Conservation (phyloP, 2,797 vertebrate species). For the Helarctos malayanus region DNA sequence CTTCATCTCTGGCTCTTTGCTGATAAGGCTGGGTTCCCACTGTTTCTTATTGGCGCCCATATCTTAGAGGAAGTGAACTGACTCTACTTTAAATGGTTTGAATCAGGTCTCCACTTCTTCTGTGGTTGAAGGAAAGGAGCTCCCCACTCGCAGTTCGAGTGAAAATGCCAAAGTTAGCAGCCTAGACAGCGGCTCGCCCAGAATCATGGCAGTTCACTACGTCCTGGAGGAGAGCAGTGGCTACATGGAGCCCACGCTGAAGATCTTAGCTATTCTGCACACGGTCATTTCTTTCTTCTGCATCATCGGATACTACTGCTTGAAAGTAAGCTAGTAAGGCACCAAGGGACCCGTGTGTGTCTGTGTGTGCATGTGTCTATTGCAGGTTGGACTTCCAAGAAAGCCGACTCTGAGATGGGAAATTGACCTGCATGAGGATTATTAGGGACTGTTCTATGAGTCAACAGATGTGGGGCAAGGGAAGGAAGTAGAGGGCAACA, state of each 20-base stretch:
- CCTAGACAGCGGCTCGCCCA: constrained; percentile 83
- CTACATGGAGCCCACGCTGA: constrained; percentile 97
- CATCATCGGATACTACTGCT: constrained; percentile 98
- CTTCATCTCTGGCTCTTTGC: neutral
- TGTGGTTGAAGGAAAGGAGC: constrained; percentile 93
- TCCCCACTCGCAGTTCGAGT: constrained; percentile 85
- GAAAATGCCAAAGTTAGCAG: constrained; percentile 88
- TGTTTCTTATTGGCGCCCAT: neutral
- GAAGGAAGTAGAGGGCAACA: neutral
- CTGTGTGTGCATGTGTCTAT: fast-evolving
- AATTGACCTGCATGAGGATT: fast-evolving
- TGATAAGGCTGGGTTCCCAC: neutral
- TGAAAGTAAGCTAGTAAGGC: constrained; percentile 91
- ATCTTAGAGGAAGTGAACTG: neutral
- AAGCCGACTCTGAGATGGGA: neutral
- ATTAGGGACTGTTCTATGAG: neutral
- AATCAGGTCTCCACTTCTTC: constrained; percentile 96
- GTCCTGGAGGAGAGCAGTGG: constrained; percentile 98
- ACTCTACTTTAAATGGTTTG: constrained; percentile 64
- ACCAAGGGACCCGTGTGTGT: neutral
- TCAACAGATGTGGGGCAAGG: fast-evolving
- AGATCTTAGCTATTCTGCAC: constrained; percentile 95
- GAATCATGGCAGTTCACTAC: constrained; percentile 92
- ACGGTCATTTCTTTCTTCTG: constrained; percentile 98
- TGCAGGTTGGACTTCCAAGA: too few species aligned